Evolutionary conservation across 2,888 invertebrate species (phyloP).

Genomic region (Agrochola circellaris): DNA sequence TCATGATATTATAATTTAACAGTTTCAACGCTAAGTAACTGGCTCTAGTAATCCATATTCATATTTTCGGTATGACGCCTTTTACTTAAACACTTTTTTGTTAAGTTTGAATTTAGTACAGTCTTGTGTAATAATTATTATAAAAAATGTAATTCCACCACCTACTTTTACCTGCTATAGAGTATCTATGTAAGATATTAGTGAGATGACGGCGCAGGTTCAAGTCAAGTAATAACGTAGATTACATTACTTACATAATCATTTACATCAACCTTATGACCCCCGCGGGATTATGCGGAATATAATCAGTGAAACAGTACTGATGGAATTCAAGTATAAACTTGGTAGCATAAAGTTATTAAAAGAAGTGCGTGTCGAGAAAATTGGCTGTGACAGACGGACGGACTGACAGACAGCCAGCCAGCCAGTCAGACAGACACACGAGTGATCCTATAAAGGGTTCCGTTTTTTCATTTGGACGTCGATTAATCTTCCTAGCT

Average conservation of each 20-base stretch:
- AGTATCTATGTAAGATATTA: constrained; percentile 14
- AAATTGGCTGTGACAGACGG: too few relatives aligned
- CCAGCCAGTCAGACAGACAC: too few relatives aligned
- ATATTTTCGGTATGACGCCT: constrained; percentile 15
- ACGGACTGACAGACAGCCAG: too few relatives aligned
- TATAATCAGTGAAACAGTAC: constrained; percentile 6
- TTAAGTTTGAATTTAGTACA: constrained; percentile 12
- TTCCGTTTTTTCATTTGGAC: too few relatives aligned
- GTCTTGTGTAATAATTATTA: constrained; percentile 39
- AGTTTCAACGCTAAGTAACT: constrained; percentile 24
- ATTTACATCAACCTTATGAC: constrained; percentile 14
- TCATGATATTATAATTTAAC: constrained; percentile 1
- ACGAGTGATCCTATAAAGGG: too few relatives aligned
- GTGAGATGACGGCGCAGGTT: constrained; percentile 28
- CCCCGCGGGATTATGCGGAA: constrained; percentile 7
- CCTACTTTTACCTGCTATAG: constrained; percentile 32
- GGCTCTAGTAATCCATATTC: constrained; percentile 15
- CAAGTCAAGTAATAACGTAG: constrained; percentile 13
- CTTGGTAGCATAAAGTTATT: neutral
- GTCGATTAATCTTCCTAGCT: too few relatives aligned
- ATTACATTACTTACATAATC: constrained; percentile 25
- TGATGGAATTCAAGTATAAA: neutral
- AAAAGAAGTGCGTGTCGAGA: too few relatives aligned
- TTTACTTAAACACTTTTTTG: constrained; percentile 40
- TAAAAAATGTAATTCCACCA: constrained; percentile 16